Conservation (phyloP, 2,113 vertebrate species). For the Hydropotes inermis region DNA sequence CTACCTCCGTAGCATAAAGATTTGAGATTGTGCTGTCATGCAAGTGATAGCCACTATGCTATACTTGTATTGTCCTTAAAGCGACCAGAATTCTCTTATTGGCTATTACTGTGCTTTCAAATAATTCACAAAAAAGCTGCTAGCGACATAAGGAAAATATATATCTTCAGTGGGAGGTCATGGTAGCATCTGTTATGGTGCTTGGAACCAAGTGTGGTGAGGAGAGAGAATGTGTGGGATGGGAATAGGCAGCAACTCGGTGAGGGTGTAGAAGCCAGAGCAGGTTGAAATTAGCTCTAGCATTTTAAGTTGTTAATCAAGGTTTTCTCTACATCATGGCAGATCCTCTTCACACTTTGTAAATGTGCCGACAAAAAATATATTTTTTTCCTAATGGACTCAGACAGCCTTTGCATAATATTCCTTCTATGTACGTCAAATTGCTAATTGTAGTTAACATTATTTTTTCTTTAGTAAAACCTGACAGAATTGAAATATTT, state of each 20-base stretch:
- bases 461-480: background rate
- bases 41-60: background rate
- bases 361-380: background rate
- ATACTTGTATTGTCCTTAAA: background rate
- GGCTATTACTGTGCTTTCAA: background rate
- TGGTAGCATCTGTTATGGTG: background rate
- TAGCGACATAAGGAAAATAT: background rate
- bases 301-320: background rate
- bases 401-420: background rate
- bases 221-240: background rate
- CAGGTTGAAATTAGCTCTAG: background rate
- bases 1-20: background rate
- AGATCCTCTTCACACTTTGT: background rate
- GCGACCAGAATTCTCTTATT: background rate
- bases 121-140: background rate
- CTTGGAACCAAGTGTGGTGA: background rate
- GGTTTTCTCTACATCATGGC: background rate
- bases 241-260: background rate
- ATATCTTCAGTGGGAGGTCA: background rate
- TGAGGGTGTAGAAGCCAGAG: background rate
- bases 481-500: background rate
- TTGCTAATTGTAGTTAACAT: background rate
- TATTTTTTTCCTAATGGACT: background rate
- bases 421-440: background rate
- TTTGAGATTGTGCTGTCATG: background rate